Evolutionary conservation across 1,140 invertebrate species (phyloP).

Genomic region (Paraescarpia echinospica): DNA sequence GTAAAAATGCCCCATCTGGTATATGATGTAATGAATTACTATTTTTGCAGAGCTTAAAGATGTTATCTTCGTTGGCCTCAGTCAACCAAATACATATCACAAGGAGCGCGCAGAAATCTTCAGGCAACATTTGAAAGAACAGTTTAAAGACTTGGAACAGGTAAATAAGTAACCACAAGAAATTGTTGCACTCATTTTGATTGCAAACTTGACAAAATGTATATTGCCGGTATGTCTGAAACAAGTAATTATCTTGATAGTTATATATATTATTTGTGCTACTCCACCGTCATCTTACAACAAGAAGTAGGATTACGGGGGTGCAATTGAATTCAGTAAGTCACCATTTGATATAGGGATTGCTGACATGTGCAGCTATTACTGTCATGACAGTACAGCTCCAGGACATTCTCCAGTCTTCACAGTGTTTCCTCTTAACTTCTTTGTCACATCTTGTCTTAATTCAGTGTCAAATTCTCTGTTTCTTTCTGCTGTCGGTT

Average conservation of each 20-base stretch:
- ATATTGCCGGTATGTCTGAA: no score
- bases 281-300: no score
- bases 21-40: neutral
- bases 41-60: neutral
- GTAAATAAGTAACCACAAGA: neutral
- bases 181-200: no score
- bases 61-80: neutral
- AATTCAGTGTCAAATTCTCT: neutral
- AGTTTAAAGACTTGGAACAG: neutral
- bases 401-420: neutral
- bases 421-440: neutral
- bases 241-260: no score
- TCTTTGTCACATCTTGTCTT: neutral
- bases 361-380: no score
- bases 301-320: no score
- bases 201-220: no score
- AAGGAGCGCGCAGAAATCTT: neutral
- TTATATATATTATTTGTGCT: no score
- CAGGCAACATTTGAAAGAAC: neutral
- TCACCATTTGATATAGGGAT: no score
- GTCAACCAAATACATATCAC: neutral
- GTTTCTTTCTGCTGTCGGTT: neutral
- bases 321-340: no score
- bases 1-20: no score
- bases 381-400: neutral